Conservation (phyloP, 2,888 invertebrate genomes). For the Orchesellides sinensis region DNA sequence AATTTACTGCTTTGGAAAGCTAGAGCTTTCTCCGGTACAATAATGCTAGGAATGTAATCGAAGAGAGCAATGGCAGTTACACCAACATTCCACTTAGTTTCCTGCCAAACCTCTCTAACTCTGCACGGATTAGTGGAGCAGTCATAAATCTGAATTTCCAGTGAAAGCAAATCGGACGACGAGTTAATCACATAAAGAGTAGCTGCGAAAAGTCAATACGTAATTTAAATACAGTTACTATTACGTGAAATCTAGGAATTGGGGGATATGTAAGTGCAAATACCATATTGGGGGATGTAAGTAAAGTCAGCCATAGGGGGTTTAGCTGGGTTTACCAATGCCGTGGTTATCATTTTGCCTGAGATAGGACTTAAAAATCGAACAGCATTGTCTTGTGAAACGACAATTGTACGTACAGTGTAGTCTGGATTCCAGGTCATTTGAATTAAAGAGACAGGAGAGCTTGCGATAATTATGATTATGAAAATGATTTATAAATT, state of each 20-base stretch:
- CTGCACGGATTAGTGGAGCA: constrained; percentile 69
- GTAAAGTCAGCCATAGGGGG: constrained; percentile 48
- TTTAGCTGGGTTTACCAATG: constrained; percentile 59
- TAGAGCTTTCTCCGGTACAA: constrained; percentile 66
- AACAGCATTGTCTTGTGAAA: constrained; percentile 69
- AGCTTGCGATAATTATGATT: too few relatives aligned
- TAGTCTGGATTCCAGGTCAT: constrained; percentile 70
- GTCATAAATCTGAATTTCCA: constrained; percentile 70
- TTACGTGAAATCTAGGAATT: too few relatives aligned
- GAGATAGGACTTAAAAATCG: constrained; percentile 70
- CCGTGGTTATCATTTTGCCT: constrained; percentile 66
- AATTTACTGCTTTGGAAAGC: constrained; percentile 48
- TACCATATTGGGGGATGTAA: constrained; percentile 65
- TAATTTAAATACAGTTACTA: neutral
- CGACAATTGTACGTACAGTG: constrained; percentile 47
- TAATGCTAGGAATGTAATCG: constrained; percentile 68
- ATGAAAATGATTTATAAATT: neutral
- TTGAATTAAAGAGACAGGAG: constrained; percentile 41
- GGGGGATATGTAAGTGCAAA: neutral
- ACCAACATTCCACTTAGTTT: constrained; percentile 61
- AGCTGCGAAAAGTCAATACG: constrained; percentile 9
- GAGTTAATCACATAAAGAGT: constrained; percentile 50
- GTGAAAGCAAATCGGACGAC: constrained; percentile 44
- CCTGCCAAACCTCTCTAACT: constrained; percentile 68
- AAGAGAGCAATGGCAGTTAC: constrained; percentile 70